These are phyloP conservation scores for Capitulum mitella DNA, from an alignment of 2,888 invertebrate species.

Conservation along the genomic window DNA sequence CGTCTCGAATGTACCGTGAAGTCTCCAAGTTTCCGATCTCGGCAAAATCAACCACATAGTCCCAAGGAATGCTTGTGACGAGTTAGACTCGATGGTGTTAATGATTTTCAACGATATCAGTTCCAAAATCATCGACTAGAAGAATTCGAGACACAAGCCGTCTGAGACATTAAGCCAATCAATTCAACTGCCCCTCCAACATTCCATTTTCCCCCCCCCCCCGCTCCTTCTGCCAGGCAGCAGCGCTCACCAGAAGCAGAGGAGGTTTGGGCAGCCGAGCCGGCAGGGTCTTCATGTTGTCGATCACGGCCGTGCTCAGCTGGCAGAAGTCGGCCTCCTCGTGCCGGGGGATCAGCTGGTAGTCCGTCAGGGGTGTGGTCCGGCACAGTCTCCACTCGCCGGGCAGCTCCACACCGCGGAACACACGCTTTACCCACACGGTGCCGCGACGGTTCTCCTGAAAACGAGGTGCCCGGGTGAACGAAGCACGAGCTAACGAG, in stretches of 20 bases:
- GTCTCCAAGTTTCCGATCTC: too few relatives aligned
- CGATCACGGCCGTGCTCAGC: background rate
- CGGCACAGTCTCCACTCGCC: background rate
- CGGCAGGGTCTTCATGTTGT: background rate
- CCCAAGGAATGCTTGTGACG: too few relatives aligned
- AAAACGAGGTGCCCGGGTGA: background rate
- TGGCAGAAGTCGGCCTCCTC: conserved; percentile 1
- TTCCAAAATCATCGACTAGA: too few relatives aligned
- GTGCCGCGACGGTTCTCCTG: background rate
- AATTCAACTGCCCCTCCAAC: too few relatives aligned
- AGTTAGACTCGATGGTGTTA: too few relatives aligned
- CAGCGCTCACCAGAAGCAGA: background rate
- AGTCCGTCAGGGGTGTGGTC: background rate
- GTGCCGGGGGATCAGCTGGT: conserved; percentile 12
- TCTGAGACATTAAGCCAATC: too few relatives aligned
- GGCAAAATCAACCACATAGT: too few relatives aligned
- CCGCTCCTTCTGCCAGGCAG: too few relatives aligned
- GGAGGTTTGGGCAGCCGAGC: background rate
- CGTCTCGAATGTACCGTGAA: too few relatives aligned
- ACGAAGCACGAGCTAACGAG: background rate
- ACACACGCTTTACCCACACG: background rate
- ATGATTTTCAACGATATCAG: too few relatives aligned
- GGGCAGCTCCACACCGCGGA: background rate
- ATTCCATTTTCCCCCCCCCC: too few relatives aligned
- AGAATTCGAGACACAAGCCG: too few relatives aligned